These are phyloP conservation scores for Andrena chrysosceles DNA, from an alignment of 2,888 invertebrate genomes.

Conservation along the genomic window DNA sequence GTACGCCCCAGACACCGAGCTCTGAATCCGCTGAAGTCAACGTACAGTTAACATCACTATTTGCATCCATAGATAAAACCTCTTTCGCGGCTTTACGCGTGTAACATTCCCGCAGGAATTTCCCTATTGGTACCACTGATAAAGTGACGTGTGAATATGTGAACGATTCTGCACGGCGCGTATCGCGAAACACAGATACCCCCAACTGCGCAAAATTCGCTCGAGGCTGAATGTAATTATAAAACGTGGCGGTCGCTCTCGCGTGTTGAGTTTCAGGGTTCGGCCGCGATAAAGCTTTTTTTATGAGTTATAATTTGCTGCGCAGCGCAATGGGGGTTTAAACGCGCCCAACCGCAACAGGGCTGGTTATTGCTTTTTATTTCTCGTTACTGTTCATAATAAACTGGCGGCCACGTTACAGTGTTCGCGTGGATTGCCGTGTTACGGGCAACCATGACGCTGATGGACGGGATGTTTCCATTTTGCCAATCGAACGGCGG, in stretches of 20 bases:
- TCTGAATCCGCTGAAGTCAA: too few species aligned
- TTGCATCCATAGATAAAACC: constrained; percentile 23
- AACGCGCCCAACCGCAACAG: not conserved
- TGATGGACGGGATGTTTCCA: not conserved
- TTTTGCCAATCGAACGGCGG: constrained; percentile 9
- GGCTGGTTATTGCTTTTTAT: not conserved
- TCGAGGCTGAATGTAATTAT: constrained; percentile 50
- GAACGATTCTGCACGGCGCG: constrained; percentile 61
- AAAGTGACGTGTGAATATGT: constrained; percentile 70
- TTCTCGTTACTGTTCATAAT: not conserved
- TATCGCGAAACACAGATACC: constrained; percentile 25
- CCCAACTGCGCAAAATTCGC: constrained; percentile 5
- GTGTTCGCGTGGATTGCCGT: not conserved
- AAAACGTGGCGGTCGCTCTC: constrained; percentile 25
- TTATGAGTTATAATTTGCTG: constrained; percentile 25
- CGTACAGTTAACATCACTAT: not conserved
- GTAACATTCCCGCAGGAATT: constrained; percentile 52
- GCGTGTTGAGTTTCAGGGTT: constrained; percentile 10
- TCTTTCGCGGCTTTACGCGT: constrained; percentile 39
- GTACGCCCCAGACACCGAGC: too few species aligned
- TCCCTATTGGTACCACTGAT: constrained; percentile 57
- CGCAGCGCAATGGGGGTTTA: not conserved
- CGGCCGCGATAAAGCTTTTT: constrained; percentile 8
- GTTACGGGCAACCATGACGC: not conserved
- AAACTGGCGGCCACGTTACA: not conserved